A percentile compares a stretch with the other conserved stretches of the same genome.
phyloP scores from a whole-genome alignment of 2,888 invertebrate species.

The Agonum fuliginosum region DNA sequence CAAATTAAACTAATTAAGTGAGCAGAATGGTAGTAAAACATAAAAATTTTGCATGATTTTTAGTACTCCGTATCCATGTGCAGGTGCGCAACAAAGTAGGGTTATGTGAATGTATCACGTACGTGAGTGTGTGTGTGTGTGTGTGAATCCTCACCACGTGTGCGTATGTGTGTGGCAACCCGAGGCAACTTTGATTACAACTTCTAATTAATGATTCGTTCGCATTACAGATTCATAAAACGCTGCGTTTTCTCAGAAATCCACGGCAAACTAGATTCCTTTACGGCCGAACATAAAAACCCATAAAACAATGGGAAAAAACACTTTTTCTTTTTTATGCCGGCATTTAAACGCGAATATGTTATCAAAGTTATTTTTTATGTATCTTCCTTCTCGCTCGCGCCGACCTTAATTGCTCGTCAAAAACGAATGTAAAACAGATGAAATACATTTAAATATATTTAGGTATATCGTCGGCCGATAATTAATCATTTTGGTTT shows the following conservation, averaged over 20 bases:
- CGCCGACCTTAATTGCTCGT: slow-evolving; percentile 48
- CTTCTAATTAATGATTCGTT: slow-evolving; percentile 56
- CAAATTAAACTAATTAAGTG: no score
- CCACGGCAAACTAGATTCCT: slow-evolving; percentile 58
- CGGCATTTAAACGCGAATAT: slow-evolving; percentile 53
- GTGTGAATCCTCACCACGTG: slow-evolving; percentile 35
- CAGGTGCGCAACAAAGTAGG: neutral
- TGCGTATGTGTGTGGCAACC: slow-evolving; percentile 43
- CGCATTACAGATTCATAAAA: slow-evolving; percentile 59
- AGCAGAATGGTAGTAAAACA: no score
- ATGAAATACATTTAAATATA: slow-evolving; percentile 58
- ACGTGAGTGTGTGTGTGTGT: slow-evolving; percentile 38
- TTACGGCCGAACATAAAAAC: slow-evolving; percentile 56
- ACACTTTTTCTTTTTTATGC: slow-evolving; percentile 49
- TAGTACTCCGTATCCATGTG: no score
- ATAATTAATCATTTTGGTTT: slow-evolving; percentile 53
- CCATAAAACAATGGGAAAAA: slow-evolving; percentile 58
- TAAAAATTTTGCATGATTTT: no score
- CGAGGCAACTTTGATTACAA: slow-evolving; percentile 56
- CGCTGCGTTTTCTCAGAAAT: slow-evolving; percentile 53
- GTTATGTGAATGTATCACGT: slow-evolving; percentile 17
- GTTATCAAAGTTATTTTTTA: slow-evolving; percentile 52
- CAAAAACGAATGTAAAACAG: slow-evolving; percentile 52
- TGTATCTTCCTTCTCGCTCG: slow-evolving; percentile 29
- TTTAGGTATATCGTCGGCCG: slow-evolving; percentile 50